Base-by-base conservation (phyloP, 1,140 invertebrate genomes). In the Streblospio benedicti region DNA sequence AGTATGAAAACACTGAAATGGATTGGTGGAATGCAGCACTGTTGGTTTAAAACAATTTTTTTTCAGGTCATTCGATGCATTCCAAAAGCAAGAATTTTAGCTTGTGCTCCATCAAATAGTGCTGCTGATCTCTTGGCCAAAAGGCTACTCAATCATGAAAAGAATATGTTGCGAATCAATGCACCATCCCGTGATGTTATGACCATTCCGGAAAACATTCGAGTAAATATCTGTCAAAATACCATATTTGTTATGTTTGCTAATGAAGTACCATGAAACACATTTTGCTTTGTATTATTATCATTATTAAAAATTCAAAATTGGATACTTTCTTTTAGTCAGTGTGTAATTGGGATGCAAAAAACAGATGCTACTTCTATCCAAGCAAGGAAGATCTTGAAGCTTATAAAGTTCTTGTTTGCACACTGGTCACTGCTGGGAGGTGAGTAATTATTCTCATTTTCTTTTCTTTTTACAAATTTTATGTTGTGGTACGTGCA, bases 41-140 rank as follows among this genome's bases (percentile, higher is more conserved):
- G n/a, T n/a, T n/a, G n/a, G n/a, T n/a, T n/a, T n/a, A n/a, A 49
- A 9, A 49, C 23, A 6, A 14, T 84, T 0, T 82, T 90, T 32
- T 70, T 92, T 23, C 91, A 97, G 79, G 82, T 93, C 66, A 77
- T 85, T 4, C 76, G 72, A 18, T 70, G 81, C 2, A 69, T 87
- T n/a, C 82, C 85, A 0, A 79, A 85, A 2, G 56, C 67, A 45
- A 79, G 87, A 63, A 82, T 95, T 51, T 70, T 96, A 33, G 81
- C 93, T 30, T 88, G 87, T 32, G 86, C 90, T 16, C 91, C 92
- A 2, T 91, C 90, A 0, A 93, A 93, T 66, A 89, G 85, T 71
- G 86, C 90, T 4, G 87, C 90, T 1, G 89, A 94, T 80, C 78
- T 91, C 51, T 56, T 75, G 20, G 63, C 66, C 14, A 58, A 66